These are phyloP conservation scores for Drosophila subquinaria DNA, from an alignment of 2,888 invertebrate species.

Conservation along the genomic window DNA sequence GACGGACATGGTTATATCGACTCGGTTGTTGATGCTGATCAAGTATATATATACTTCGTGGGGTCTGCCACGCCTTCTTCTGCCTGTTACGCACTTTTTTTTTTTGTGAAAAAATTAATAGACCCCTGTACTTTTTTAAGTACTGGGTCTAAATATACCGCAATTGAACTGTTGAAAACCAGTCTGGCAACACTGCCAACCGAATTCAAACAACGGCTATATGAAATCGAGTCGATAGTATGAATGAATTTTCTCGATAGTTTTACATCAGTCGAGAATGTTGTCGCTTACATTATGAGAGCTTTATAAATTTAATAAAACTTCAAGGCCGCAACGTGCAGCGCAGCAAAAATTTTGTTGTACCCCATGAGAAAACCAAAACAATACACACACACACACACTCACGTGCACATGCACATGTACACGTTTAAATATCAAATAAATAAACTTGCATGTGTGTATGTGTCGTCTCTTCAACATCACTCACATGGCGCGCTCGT, in stretches of 20 bases:
- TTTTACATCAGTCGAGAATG: conserved; percentile 6
- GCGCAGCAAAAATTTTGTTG: conserved; percentile 61
- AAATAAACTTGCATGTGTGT: conserved; percentile 20
- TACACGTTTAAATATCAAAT: conserved; percentile 18
- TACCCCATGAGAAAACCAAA: conserved; percentile 69
- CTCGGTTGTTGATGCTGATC: no score
- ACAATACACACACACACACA: conserved; percentile 52
- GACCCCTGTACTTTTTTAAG: no score
- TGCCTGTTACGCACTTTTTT: no score
- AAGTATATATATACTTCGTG: no score
- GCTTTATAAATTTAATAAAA: conserved; percentile 78
- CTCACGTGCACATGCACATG: background rate
- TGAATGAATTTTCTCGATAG: background rate
- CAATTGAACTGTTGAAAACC: no score
- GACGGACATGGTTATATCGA: no score
- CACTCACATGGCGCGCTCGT: conserved; percentile 57
- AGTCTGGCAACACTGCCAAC: no score
- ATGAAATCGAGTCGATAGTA: background rate
- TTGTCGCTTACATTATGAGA: conserved; percentile 39
- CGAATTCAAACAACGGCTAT: no score
- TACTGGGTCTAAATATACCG: no score
- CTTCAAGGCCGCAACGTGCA: conserved; percentile 74
- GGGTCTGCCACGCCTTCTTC: no score
- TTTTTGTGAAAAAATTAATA: no score
- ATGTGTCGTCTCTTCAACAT: conserved; percentile 46